Evolutionary conservation across 2,888 invertebrate species (phyloP), one percentile per base, ranked within the genome.

Genomic region (Athrips mouffetella): DNA sequence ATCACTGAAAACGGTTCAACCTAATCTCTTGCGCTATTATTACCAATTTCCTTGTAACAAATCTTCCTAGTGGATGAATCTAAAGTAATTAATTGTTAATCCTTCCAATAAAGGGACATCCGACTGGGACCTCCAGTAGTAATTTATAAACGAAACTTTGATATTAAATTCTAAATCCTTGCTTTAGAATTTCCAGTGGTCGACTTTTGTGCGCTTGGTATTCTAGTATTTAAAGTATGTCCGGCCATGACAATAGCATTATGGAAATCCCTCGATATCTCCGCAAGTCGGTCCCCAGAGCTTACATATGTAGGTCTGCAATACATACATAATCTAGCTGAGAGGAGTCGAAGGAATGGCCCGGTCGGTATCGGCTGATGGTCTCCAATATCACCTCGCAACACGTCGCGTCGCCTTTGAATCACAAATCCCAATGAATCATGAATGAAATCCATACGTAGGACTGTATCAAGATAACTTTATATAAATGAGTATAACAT

Each of bases 1-100:
- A 75, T 73, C 55, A 69, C 63, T 63, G 62, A 65, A 67, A 65
- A 54, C 67, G 60, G 60, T 58, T 58, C 59, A n/a, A n/a, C n/a
- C n/a, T 58, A 59, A 58, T 54, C 59, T 52, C 54, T 57, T 54
- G 46, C 45, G 48, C 61, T 62, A 59, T 65, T 68, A 69, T 65
- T 60, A 58, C 59, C 58, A 64, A 70, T 70, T 66, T 68, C 62
- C 65, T 61, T 58, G 48, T 50, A 51, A 53, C 52, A 56, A 58
- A 54, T 48, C 45, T 41, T 33, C 15, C 18, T 3, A 20, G 29
- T 18, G 27, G 30, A 45, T 11, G 29, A 27, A 25, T n/a, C 45
- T 42, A 44, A 20, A 41, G n/a, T 41, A 48, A 51, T 47, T 41
- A 50, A 50, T 50, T 48, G 39, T 40, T 31, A 16, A n/a, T 25